Evolutionary conservation across 2,113 vertebrate genomes (phyloP), one percentile per base, ranked within the genome.

Genomic region (Cololabis saira): DNA sequence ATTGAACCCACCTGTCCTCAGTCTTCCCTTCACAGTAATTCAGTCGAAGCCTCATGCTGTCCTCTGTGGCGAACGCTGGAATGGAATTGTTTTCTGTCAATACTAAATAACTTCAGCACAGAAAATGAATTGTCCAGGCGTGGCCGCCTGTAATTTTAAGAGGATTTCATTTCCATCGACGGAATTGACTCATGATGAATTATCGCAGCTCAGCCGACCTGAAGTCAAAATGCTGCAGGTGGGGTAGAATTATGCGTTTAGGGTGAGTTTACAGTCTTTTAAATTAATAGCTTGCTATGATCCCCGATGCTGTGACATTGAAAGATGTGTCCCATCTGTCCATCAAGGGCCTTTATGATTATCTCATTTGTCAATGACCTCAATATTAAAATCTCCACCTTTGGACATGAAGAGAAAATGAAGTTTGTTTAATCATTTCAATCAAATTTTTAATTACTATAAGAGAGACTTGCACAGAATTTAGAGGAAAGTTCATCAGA

Each of bases 71-170:
- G 53, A 72, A 76, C 4, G 6, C 0, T 22, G 49, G 71, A 68
- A 69, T 55, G 12, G 45, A 69, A 79, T 78, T 54, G 49, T 55
- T 68, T 68, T 56, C n/a, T 54, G 60, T 88, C 81, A 76, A 82
- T 82, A 69, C 67, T 76, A 82, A 84, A 78, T 67, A 72, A 78
- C 81, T 72, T 81, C 59, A 41, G 13, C 61, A 30, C 60, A 47
- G 21, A 47, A 33, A 80, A 63, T 74, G 62, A 74, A 76, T 68
- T 67, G 68, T 45, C n/a, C 9, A 4, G 37, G 22, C 65, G 42
- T 68, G 41, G 65, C 77, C 13, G 78, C 44, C 37, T 21, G 45
- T 37, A 19, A 45, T 61, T 54, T 16, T 43, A 44, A 73, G 54
- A 74, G 33, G 21, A 78, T 84, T 78, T 71, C 0, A 60, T 83